phyloP scores from a whole-genome alignment of 1,140 invertebrate genomes.

The Metaphire vulgaris region DNA sequence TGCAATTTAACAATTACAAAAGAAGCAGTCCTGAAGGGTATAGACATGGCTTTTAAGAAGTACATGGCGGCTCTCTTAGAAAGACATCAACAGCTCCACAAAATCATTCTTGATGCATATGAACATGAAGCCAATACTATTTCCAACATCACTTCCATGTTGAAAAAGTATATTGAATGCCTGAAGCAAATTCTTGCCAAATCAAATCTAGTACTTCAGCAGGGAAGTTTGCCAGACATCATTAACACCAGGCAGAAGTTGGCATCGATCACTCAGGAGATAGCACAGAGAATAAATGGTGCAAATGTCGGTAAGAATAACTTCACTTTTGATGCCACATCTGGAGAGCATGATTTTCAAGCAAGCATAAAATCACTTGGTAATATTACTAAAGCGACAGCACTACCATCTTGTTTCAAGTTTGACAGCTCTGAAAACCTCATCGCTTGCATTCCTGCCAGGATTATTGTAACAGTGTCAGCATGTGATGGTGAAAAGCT shows the following conservation, averaged over 20 bases:
- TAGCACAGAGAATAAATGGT: background rate
- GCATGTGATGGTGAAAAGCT: conserved; percentile 10
- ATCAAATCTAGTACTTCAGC: background rate
- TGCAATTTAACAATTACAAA: conserved; percentile 10
- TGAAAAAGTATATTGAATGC: background rate
- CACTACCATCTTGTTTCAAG: conserved; percentile 10
- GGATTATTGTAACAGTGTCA: background rate
- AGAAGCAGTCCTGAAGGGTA: background rate
- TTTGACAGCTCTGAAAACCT: conserved; percentile 9
- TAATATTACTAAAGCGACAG: background rate
- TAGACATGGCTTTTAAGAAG: conserved; percentile 4
- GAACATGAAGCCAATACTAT: background rate
- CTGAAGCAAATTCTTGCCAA: background rate
- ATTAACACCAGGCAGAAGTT: background rate
- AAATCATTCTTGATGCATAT: background rate
- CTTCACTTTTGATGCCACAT: conserved; percentile 3
- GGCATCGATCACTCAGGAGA: background rate
- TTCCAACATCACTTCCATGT: too few relatives aligned
- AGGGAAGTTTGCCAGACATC: background rate
- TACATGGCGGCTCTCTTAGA: background rate
- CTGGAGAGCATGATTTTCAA: conserved; percentile 6
- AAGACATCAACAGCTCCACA: background rate
- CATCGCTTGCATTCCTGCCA: conserved; percentile 3
- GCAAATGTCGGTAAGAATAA: conserved; percentile 10
- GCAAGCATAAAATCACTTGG: background rate